Base-by-base conservation (phyloP, 1,140 invertebrate species). In the Formica exsecta region DNA sequence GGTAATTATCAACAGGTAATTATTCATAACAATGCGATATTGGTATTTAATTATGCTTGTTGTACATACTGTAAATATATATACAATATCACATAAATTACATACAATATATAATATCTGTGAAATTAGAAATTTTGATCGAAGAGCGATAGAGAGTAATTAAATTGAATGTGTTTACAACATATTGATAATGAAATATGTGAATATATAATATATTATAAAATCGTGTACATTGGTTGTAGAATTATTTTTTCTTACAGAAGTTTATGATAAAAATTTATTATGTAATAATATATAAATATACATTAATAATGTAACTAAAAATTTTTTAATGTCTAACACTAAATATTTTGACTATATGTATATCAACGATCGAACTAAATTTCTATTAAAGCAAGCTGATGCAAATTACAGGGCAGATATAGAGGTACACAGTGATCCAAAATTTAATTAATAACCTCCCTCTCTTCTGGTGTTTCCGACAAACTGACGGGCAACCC, bases 401-500 rank as follows among this genome's bases (percentile, higher is more conserved):
- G n/a, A 13, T 48, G 13, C 54, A 62, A 83, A 74, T 62, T 74
- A 13, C 9, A 70, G 7, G 41, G 70, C 22, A 6, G 9, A 25
- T 36, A 38, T 16, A 44, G 9, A 48, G 1, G 7, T 22, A 70
- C 36, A 70, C 36, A 70, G 32, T 36, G 1, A 73, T 29, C 8
- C 19, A 73, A 73, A 74, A 74, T 83, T 74, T 73, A 83, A 83
- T 83, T 83, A 83, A 73, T 73, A 61, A 74, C 13, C 32, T 73
- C 16, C 8, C 29, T n/a, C 16, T 81, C 66, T 71, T 7, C 16
- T 1, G 3, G 0, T 29, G 7, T 36, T 36, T 73, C 25, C 25
- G 68, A 19, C 68, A 61, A 80, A 73, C 7, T 13, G 25, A 44
- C 38, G 16, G 3, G 6, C 5, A 3, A 36, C 22, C 6, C 54